phyloP scores from a whole-genome alignment of 2,888 invertebrate species.

The Holacanthella duospinosa region DNA sequence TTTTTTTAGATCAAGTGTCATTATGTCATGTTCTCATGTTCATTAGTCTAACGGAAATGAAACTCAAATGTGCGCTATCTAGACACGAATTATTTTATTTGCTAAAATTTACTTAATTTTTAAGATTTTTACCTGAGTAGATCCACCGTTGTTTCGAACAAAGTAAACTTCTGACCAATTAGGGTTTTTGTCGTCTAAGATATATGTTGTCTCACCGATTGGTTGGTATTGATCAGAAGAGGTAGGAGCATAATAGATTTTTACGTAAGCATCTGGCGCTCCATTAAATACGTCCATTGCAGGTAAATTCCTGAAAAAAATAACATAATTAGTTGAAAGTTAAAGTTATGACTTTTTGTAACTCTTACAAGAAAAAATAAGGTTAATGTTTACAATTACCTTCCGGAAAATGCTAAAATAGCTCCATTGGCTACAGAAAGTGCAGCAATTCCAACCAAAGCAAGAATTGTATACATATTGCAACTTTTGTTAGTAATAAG shows the following conservation, averaged over 20 bases:
- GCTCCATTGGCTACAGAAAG: too few species aligned
- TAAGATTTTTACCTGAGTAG: background rate
- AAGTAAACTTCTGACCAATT: background rate
- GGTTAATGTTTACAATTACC: background rate
- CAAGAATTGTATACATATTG: too few species aligned
- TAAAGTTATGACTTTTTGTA: too few species aligned
- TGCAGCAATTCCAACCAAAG: too few species aligned
- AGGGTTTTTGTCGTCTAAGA: background rate
- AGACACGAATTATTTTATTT: too few species aligned
- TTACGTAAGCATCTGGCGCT: constrained; percentile 4
- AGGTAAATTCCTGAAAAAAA: constrained; percentile 1
- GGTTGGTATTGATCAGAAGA: background rate
- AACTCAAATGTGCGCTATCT: too few species aligned
- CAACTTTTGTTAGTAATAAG: too few species aligned
- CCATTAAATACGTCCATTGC: background rate
- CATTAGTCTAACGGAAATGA: too few species aligned
- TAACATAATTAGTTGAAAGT: background rate
- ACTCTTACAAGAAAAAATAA: background rate
- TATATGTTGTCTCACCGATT: background rate
- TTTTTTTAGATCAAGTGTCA: too few species aligned
- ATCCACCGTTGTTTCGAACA: background rate
- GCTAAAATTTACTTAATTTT: too few species aligned
- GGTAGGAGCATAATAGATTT: background rate
- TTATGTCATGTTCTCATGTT: too few species aligned
- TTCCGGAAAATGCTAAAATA: background rate